phyloP scores from a whole-genome alignment of 2,797 vertebrate species.

The Anolis apletophallus region DNA sequence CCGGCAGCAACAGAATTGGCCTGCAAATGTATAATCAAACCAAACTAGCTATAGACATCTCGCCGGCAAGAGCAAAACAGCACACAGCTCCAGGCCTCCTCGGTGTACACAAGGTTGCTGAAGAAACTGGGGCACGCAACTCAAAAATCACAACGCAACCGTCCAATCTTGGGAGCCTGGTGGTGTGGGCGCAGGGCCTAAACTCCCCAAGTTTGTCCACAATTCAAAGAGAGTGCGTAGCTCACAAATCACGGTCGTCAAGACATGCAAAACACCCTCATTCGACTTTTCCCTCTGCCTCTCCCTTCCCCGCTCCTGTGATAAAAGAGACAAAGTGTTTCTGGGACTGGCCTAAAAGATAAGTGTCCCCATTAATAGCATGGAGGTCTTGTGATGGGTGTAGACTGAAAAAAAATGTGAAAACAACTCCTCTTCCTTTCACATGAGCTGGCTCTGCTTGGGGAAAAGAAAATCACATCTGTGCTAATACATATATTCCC shows the following conservation, averaged over 20 bases:
- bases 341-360: neutral
- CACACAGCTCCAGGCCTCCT: neutral
- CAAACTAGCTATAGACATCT: neutral
- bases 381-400: neutral
- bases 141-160: neutral
- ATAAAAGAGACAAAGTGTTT: neutral
- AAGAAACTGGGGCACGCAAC: neutral
- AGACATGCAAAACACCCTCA: neutral
- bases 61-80: neutral
- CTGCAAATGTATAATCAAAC: neutral
- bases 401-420: neutral
- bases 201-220: too few relatives aligned
- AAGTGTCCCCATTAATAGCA: neutral
- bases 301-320: neutral
- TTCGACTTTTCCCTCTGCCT: neutral
- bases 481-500: neutral
- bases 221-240: too few relatives aligned
- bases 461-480: neutral
- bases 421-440: neutral
- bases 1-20: too few relatives aligned
- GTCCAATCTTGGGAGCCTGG: too few relatives aligned
- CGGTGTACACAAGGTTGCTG: neutral
- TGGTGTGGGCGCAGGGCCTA: neutral
- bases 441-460: neutral
- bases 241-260: neutral